Evolutionary conservation across 1,140 invertebrate genomes (phyloP).

Genomic region (Sycophaga agraensis): DNA sequence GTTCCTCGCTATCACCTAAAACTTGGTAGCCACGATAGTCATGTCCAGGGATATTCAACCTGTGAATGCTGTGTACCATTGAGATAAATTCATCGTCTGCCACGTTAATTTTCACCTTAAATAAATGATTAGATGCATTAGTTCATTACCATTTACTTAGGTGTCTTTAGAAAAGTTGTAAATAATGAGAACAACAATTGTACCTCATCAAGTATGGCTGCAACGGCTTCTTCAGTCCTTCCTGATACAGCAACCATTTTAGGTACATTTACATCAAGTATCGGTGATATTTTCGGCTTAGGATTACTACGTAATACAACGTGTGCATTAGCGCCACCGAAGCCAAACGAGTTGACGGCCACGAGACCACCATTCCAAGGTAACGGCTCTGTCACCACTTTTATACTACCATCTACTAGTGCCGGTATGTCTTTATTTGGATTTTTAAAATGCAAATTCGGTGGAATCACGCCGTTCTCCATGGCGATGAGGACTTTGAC

Average conservation of each 20-base stretch:
- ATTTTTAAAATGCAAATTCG: conserved; percentile 84
- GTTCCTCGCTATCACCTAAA: conserved; percentile 56
- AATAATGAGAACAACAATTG: too few relatives aligned
- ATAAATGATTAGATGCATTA: not conserved
- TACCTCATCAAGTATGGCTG: conserved; percentile 66
- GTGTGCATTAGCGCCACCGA: conserved; percentile 96
- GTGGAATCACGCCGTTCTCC: conserved; percentile 83
- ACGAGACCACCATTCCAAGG: conserved; percentile 83
- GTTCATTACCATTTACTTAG: not conserved
- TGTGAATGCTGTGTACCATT: conserved; percentile 75
- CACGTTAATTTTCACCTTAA: conserved; percentile 54
- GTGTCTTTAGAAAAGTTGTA: too few relatives aligned
- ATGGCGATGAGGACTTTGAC: conserved; percentile 91
- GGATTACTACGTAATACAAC: conserved; percentile 79
- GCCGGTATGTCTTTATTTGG: conserved; percentile 90
- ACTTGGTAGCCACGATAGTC: conserved; percentile 76
- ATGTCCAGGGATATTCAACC: conserved; percentile 70
- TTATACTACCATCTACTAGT: conserved; percentile 80
- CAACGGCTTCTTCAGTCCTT: conserved; percentile 80
- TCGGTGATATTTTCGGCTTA: conserved; percentile 65
- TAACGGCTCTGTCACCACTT: conserved; percentile 77
- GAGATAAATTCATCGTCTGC: conserved; percentile 76
- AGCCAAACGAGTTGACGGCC: conserved; percentile 94
- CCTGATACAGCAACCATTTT: conserved; percentile 80
- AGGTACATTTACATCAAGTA: conserved; percentile 60